phyloP scores from a whole-genome alignment of 2,113 vertebrate genomes.

The Clupea harengus region DNA sequence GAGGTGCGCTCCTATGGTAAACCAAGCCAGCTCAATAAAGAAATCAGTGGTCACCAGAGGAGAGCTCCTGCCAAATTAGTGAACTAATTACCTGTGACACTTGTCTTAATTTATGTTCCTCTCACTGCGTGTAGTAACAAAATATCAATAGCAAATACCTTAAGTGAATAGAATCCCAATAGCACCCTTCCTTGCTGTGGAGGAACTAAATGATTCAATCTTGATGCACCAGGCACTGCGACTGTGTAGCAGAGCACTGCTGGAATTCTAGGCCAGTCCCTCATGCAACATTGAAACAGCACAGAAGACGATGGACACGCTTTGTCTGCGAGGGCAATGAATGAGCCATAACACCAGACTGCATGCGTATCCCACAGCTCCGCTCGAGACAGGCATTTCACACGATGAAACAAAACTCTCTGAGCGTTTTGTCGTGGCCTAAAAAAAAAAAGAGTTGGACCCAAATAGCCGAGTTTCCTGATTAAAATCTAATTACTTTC shows the following conservation, averaged over 20 bases:
- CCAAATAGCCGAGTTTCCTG: slow-evolving; percentile 16
- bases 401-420: not conserved
- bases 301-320: not conserved
- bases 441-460: slow-evolving; percentile 24
- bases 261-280: not conserved
- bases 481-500: slow-evolving; percentile 61
- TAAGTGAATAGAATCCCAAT: slow-evolving; percentile 56
- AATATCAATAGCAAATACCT: slow-evolving; percentile 55
- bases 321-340: not conserved
- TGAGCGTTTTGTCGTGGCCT: not conserved
- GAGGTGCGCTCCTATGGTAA: slow-evolving; percentile 54
- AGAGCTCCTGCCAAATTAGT: slow-evolving; percentile 62
- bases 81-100: slow-evolving; percentile 60
- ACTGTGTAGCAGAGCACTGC: slow-evolving; percentile 21
- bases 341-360: not conserved
- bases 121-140: slow-evolving; percentile 56
- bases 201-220: slow-evolving; percentile 19
- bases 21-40: slow-evolving; percentile 57
- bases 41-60: slow-evolving; percentile 53
- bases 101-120: slow-evolving; percentile 62
- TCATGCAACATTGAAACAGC: not conserved
- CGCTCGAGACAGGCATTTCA: not conserved
- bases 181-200: slow-evolving; percentile 29
- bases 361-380: not conserved
- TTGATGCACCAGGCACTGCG: not conserved